A percentile compares a stretch with the other conserved stretches of the same genome.
These are phyloP conservation scores for Caenorhabditis brenneri DNA, from an alignment of 1,140 invertebrate species.

Conservation along the genomic window DNA sequence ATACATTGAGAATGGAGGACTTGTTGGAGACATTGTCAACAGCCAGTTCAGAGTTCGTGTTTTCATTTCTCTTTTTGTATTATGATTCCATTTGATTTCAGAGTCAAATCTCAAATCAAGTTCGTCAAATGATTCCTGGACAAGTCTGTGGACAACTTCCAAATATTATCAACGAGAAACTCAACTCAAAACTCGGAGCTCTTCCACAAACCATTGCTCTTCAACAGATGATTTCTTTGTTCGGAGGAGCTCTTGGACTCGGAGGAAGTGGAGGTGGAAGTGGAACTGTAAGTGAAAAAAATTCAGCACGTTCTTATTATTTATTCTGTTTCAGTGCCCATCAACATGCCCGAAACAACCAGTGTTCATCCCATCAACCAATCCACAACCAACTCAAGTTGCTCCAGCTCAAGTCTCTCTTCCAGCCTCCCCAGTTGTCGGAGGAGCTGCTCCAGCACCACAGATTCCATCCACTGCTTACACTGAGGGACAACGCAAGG, in stretches of 20 bases:
- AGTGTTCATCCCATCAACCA: constrained; percentile 40
- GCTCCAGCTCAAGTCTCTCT: not conserved
- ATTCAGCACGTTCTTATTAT: too few species aligned
- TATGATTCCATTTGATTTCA: too few species aligned
- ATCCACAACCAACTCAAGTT: constrained; percentile 27
- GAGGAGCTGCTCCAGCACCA: constrained; percentile 11
- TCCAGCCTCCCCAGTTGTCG: not conserved
- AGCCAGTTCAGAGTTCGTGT: constrained; percentile 64
- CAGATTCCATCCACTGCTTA: constrained; percentile 37
- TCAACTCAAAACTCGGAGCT: constrained; percentile 64
- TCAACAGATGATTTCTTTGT: constrained; percentile 61
- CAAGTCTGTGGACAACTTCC: constrained; percentile 64
- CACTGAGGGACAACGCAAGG: not conserved
- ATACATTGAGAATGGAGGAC: constrained; percentile 69
- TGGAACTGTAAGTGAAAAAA: not conserved
- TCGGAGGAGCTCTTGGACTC: constrained; percentile 51
- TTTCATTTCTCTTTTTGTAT: not conserved
- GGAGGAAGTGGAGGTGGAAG: not conserved
- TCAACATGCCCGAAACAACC: constrained; percentile 47
- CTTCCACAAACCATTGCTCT: constrained; percentile 66
- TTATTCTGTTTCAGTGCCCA: constrained; percentile 51
- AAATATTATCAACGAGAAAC: constrained; percentile 61
- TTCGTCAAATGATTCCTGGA: constrained; percentile 64
- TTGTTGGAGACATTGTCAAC: constrained; percentile 70
- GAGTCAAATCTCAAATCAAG: constrained; percentile 60